These are phyloP conservation scores for Bagarius yarrelli DNA, from an alignment of 2,113 vertebrate species.

Conservation along the genomic window DNA sequence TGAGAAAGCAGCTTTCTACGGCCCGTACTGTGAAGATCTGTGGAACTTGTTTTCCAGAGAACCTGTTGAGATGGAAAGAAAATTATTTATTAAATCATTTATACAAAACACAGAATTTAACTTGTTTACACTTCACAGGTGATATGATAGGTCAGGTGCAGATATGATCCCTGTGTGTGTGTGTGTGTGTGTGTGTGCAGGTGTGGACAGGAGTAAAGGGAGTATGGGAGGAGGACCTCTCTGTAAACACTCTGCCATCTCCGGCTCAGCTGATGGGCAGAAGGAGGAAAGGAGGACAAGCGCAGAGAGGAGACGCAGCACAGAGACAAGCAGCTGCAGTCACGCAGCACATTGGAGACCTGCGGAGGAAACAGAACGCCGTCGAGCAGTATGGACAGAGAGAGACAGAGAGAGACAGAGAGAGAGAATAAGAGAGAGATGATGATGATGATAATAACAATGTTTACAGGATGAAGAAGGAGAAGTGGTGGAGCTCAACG, in stretches of 20 bases:
- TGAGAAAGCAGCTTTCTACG: neutral
- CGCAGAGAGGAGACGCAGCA: neutral
- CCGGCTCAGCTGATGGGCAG: slow-evolving; percentile 47
- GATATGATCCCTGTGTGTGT: neutral
- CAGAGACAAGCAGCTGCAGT: slow-evolving; percentile 34
- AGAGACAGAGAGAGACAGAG: too few relatives aligned
- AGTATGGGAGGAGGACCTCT: neutral
- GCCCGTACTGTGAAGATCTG: neutral
- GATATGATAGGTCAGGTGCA: neutral
- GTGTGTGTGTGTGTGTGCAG: slow-evolving; percentile 23
- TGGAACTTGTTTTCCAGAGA: neutral
- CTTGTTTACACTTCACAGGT: neutral
- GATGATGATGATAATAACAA: neutral
- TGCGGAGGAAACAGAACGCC: slow-evolving; percentile 49
- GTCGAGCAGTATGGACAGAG: slow-evolving; percentile 46
- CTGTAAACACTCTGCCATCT: slow-evolving; percentile 39
- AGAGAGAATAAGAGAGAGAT: neutral
- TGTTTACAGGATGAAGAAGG: slow-evolving; percentile 47
- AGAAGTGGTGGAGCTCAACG: slow-evolving; percentile 37
- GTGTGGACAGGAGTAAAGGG: neutral
- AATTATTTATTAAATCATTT: neutral
- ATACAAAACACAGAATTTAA: neutral
- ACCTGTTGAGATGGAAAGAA: slow-evolving; percentile 27
- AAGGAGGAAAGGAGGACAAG: slow-evolving; percentile 26
- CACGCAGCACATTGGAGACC: slow-evolving; percentile 52